phyloP scores from a whole-genome alignment of 2,797 vertebrate species.

The Xenentodon cancila region DNA sequence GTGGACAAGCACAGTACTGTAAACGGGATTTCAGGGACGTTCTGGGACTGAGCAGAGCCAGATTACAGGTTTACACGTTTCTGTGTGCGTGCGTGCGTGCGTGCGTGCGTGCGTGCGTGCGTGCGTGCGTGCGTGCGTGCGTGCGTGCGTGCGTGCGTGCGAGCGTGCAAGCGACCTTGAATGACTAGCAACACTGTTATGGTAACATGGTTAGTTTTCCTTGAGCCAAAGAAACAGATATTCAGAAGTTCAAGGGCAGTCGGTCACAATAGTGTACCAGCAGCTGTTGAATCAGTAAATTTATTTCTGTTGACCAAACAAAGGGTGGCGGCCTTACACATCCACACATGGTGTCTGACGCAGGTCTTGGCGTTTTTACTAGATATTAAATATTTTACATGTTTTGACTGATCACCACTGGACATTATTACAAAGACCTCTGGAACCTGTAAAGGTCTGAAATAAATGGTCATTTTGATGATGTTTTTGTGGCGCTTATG shows the following conservation, averaged over 20 bases:
- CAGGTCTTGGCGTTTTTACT: neutral
- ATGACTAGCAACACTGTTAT: slow-evolving; percentile 54
- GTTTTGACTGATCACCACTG: no score
- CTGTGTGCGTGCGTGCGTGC: no score
- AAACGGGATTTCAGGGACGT: no score
- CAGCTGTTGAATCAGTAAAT: slow-evolving; percentile 18
- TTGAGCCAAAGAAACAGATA: slow-evolving; percentile 29
- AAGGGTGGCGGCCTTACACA: neutral
- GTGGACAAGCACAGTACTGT: no score
- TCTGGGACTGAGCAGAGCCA: slow-evolving; percentile 12
- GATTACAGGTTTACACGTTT: slow-evolving; percentile 17
- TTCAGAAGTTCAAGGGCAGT: slow-evolving; percentile 44
- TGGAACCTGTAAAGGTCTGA: no score
- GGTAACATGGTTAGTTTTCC: slow-evolving; percentile 51
- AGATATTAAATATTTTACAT: neutral
- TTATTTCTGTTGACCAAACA: slow-evolving; percentile 42
- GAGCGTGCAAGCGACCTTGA: slow-evolving; percentile 45
- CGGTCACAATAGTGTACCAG: slow-evolving; percentile 4
- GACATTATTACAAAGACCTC: no score
- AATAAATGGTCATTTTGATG: no score
- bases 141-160: no score
- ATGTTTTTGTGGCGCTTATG: no score
- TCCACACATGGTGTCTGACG: slow-evolving; percentile 1
- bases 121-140: no score
- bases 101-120: no score